These are phyloP conservation scores for Stichodactyla mertensii DNA, from an alignment of 64 coral and sea anemone species.

Conservation along the genomic window DNA sequence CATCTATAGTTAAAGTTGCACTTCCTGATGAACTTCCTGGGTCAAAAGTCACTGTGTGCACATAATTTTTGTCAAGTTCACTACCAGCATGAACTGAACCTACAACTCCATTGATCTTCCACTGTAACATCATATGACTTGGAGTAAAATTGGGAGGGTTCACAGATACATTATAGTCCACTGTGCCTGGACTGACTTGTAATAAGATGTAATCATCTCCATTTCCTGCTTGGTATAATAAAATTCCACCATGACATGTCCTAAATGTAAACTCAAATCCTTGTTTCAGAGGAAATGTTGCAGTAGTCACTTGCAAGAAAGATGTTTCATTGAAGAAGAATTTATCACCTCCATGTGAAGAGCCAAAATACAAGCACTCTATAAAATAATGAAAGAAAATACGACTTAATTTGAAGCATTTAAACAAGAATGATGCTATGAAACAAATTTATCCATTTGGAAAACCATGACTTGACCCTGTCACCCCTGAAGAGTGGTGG, in stretches of 20 bases:
- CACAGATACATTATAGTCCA: slow-evolving; percentile 32
- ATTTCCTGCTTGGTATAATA: slow-evolving; percentile 46
- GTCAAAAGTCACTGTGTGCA: slow-evolving; percentile 35
- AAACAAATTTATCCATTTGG: too few relatives aligned
- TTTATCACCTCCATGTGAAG: neutral
- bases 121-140: slow-evolving; percentile 50
- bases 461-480: too few relatives aligned
- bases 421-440: too few relatives aligned
- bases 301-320: slow-evolving; percentile 32
- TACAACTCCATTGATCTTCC: slow-evolving; percentile 24
- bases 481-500: too few relatives aligned
- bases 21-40: slow-evolving; percentile 32
- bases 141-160: slow-evolving; percentile 33
- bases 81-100: slow-evolving; percentile 42
- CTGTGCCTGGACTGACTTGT: slow-evolving; percentile 30
- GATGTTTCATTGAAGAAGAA: slow-evolving; percentile 74
- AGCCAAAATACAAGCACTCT: neutral
- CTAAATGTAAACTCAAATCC: slow-evolving; percentile 60
- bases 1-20: slow-evolving; percentile 41
- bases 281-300: slow-evolving; percentile 21
- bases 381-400: neutral
- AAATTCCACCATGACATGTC: slow-evolving; percentile 63
- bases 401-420: neutral
- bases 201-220: slow-evolving; percentile 40
- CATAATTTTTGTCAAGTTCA: slow-evolving; percentile 55